These are phyloP conservation scores for Scophthalmus maximus DNA, from an alignment of 2,113 vertebrate genomes.

Conservation along the genomic window DNA sequence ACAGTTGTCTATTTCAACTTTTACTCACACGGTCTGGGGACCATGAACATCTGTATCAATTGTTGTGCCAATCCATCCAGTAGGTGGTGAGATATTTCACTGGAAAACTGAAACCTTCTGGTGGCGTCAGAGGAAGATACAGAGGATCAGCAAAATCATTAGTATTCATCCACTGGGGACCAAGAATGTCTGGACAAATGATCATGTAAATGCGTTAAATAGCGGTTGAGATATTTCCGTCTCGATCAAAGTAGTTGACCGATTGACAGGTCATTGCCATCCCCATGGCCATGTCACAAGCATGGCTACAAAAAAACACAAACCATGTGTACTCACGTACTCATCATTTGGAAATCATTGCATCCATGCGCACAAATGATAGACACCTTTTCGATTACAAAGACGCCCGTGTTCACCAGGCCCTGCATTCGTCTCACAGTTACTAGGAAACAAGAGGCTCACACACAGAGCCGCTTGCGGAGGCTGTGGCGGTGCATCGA, in stretches of 20 bases:
- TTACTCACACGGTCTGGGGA: too few relatives aligned
- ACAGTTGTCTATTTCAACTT: too few relatives aligned
- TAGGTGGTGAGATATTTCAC: not conserved
- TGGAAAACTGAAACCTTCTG: not conserved
- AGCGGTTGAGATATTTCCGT: not conserved
- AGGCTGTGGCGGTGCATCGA: conserved; percentile 37
- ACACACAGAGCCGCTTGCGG: conserved; percentile 14
- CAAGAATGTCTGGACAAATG: not conserved
- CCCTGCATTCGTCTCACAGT: conserved; percentile 53
- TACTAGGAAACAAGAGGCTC: conserved; percentile 78
- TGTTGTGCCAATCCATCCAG: not conserved
- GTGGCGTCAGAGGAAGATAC: not conserved
- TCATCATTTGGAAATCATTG: conserved; percentile 39
- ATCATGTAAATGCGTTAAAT: not conserved
- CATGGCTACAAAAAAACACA: not conserved
- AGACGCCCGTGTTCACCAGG: conserved; percentile 23
- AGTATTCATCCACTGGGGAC: not conserved
- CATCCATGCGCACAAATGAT: conserved; percentile 30
- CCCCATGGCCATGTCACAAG: not conserved
- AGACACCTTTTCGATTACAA: conserved; percentile 31
- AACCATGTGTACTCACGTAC: too few relatives aligned
- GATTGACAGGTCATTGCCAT: not conserved
- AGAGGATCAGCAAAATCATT: not conserved
- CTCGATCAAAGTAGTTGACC: not conserved
- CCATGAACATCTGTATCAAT: too few relatives aligned